Conservation (phyloP, 1,140 invertebrate genomes). For the Marisa cornuarietis region DNA sequence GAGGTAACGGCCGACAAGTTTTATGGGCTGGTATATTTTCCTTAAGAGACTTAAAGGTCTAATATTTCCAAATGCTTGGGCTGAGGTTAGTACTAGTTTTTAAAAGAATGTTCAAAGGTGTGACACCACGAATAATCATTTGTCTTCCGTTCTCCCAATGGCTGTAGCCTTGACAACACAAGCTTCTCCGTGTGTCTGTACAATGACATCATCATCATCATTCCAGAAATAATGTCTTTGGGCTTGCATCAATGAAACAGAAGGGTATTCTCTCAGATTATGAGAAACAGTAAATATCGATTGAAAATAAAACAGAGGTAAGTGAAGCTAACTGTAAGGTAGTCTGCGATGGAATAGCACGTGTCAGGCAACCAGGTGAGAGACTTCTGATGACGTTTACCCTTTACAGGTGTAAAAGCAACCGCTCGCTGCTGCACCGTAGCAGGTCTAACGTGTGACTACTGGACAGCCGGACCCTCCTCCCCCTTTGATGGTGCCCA, state of each 20-base stretch:
- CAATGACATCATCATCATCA: too few species aligned
- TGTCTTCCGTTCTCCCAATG: too few species aligned
- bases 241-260: too few species aligned
- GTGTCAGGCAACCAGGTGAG: neutral
- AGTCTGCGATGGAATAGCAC: neutral
- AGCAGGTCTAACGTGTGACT: conserved; percentile 22
- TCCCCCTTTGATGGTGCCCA: neutral
- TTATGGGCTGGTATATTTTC: too few species aligned
- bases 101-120: too few species aligned
- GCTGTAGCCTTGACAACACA: too few species aligned
- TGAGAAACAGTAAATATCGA: neutral
- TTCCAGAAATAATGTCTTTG: too few species aligned
- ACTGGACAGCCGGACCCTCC: conserved; percentile 28
- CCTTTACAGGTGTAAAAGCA: conserved; percentile 28
- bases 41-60: neutral
- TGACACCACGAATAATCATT: too few species aligned
- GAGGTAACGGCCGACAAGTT: neutral
- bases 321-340: neutral
- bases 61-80: neutral
- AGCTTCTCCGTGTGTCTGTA: too few species aligned
- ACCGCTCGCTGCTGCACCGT: conserved; percentile 29
- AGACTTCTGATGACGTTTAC: neutral
- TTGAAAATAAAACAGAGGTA: neutral
- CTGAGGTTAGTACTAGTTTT: too few species aligned
- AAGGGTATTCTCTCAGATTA: too few species aligned